These are phyloP conservation scores for Pedetes capensis DNA, from an alignment of 2,113 vertebrate genomes.

Conservation along the genomic window DNA sequence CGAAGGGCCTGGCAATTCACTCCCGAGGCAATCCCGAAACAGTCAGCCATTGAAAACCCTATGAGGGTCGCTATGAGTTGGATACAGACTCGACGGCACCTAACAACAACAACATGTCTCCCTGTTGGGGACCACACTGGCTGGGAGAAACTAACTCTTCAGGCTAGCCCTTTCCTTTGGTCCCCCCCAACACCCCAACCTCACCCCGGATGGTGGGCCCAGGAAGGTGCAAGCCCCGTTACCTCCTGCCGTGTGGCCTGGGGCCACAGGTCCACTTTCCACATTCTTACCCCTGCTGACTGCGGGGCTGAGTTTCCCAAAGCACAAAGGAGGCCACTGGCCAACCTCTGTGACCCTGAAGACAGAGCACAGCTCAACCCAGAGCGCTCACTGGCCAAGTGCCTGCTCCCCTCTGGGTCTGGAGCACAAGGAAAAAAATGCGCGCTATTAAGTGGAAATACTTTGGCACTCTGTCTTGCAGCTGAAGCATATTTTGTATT, in stretches of 20 bases:
- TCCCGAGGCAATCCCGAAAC: too few species aligned
- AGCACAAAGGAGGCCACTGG: neutral
- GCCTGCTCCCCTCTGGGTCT: slow-evolving; percentile 37
- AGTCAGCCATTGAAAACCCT: too few species aligned
- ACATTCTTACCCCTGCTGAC: neutral
- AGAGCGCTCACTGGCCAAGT: neutral
- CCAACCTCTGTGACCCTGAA: neutral
- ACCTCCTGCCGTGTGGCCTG: neutral
- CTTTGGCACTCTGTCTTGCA: slow-evolving; percentile 51
- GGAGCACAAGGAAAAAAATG: slow-evolving; percentile 33
- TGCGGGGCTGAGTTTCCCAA: neutral
- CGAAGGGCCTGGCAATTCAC: too few species aligned
- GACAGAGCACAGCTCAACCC: neutral
- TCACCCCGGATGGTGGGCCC: neutral
- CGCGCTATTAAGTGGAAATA: neutral
- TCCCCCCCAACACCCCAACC: too few species aligned
- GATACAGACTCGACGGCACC: too few species aligned
- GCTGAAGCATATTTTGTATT: slow-evolving; percentile 47
- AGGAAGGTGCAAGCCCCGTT: too few species aligned
- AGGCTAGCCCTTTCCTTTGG: neutral
- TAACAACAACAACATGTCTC: too few species aligned
- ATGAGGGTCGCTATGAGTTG: too few species aligned
- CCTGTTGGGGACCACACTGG: rapidly evolving
- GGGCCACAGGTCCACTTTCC: neutral
- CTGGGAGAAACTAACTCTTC: neutral